Base-by-base conservation (phyloP, 1,140 invertebrate species). In the Steinernema feltiae region DNA sequence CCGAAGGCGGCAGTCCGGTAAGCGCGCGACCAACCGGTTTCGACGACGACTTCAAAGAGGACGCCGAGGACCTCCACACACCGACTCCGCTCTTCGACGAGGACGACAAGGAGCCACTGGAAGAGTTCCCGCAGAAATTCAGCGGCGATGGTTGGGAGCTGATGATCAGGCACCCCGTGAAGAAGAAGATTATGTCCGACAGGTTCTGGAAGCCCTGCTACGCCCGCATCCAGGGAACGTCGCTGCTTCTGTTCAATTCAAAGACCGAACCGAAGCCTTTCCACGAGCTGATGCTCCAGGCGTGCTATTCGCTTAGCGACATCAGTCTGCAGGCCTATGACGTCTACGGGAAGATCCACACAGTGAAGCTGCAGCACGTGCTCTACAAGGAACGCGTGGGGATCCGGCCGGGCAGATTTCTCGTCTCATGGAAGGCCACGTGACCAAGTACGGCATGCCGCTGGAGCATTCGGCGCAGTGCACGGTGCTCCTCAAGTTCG, bases 281-380 rank as follows among this genome's bases (percentile, higher is more conserved):
- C 86, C 93, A 95, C 88, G 87, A 86, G 41, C 70, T 80, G 0
- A 70, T 81, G 24, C 32, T 80, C 30, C 71, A 87, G 82, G 80
- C 86, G n/a, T 81, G 76, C 32, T 87, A 86, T 73, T 85, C 84
- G 1, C 31, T 87, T 17, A 82, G 80, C 12, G 85, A 86, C 77
- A 74, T 77, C 15, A 82, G 78, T 12, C 73, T 86, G 12, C 84
- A 86, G 41, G 81, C 84, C 2, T 86, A 87, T 87, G 97, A 99
- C 89, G 92, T 96, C 84, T 99, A 93, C 87, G 95, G 95, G 1
- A 99, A 99, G 89, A 98, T 99, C 81, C 98, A 99, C 88, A 99
- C 97, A 0, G 91, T 98, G 18, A 99, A 99, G 88, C 88, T 99
- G 48, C 95, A 98, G 85, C 98, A 98, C 85, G 92, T 98, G 32